phyloP scores from a whole-genome alignment of 35 echinoderm and acorn worm genomes.

The Holothuria glaberrima region DNA sequence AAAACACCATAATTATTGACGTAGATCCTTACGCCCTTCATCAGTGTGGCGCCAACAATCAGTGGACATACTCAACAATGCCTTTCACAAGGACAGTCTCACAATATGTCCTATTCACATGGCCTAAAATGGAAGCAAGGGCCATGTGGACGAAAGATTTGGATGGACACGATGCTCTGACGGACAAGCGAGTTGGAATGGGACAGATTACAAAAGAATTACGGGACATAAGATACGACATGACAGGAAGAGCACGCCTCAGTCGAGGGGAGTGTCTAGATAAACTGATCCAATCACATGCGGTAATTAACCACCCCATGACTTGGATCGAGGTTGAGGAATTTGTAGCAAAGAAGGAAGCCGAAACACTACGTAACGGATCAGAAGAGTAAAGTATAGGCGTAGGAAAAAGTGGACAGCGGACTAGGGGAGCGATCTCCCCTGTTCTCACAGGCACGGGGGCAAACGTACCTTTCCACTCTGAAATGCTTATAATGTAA shows the following conservation, averaged over 20 bases:
- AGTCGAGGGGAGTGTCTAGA: slow-evolving; percentile 30
- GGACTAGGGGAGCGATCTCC: no score
- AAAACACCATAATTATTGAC: slow-evolving; percentile 5
- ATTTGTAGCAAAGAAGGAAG: no score
- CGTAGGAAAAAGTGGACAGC: no score
- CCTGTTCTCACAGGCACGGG: no score
- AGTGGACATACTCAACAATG: slow-evolving; percentile 28
- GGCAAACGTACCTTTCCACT: no score
- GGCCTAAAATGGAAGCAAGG: slow-evolving; percentile 6
- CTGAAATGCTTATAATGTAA: no score
- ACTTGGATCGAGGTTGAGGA: not conserved
- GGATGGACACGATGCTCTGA: slow-evolving; percentile 10
- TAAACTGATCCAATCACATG: slow-evolving; percentile 6
- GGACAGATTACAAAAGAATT: slow-evolving; percentile 25
- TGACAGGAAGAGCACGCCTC: not conserved
- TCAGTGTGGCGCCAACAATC: slow-evolving; percentile 21
- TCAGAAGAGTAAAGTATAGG: no score
- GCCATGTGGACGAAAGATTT: not conserved
- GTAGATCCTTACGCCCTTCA: slow-evolving; percentile 25
- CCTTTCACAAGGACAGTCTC: slow-evolving; percentile 31
- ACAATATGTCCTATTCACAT: slow-evolving; percentile 31
- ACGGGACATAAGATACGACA: slow-evolving; percentile 19
- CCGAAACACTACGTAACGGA: no score
- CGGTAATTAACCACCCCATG: not conserved
- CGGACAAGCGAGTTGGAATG: not conserved